phyloP scores from a whole-genome alignment of 2,113 vertebrate species.

The Cyprinodon brontotheroides region DNA sequence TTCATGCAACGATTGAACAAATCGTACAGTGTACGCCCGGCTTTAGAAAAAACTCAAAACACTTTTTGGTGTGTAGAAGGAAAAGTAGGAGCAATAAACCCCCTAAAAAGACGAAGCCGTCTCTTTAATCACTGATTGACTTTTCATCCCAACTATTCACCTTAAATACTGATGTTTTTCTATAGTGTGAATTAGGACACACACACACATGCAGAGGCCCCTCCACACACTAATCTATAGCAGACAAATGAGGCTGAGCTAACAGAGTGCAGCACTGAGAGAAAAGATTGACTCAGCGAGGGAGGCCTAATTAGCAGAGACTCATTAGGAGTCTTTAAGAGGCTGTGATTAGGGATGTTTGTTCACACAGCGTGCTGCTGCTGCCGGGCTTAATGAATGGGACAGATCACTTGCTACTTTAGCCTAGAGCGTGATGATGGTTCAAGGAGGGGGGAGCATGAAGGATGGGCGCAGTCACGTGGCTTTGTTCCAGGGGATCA shows the following conservation, averaged over 20 bases:
- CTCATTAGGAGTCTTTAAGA: constrained; percentile 91
- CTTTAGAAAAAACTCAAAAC: neutral
- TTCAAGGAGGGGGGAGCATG: constrained; percentile 35
- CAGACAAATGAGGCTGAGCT: constrained; percentile 72
- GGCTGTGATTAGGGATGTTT: constrained; percentile 88
- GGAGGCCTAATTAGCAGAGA: constrained; percentile 80
- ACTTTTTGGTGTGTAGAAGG: neutral
- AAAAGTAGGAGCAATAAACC: constrained; percentile 2
- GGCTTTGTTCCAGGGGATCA: constrained; percentile 41
- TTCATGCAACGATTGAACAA: too few relatives aligned
- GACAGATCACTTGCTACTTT: constrained; percentile 69
- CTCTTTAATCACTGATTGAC: constrained; percentile 58
- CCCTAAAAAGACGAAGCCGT: constrained; percentile 6
- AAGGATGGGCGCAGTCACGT: constrained; percentile 24
- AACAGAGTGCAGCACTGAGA: constrained; percentile 59
- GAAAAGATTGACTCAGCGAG: constrained; percentile 69
- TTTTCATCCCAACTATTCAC: constrained; percentile 59
- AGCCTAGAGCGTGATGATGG: constrained; percentile 76
- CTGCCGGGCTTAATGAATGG: constrained; percentile 74
- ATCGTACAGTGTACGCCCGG: too few relatives aligned
- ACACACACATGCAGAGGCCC: constrained; percentile 78
- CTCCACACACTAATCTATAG: constrained; percentile 71
- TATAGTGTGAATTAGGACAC: constrained; percentile 82
- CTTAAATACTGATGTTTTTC: constrained; percentile 91
- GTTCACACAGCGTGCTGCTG: constrained; percentile 72